Evolutionary conservation across 1,140 invertebrate genomes (phyloP).

Genomic region (Ylistrum balloti): DNA sequence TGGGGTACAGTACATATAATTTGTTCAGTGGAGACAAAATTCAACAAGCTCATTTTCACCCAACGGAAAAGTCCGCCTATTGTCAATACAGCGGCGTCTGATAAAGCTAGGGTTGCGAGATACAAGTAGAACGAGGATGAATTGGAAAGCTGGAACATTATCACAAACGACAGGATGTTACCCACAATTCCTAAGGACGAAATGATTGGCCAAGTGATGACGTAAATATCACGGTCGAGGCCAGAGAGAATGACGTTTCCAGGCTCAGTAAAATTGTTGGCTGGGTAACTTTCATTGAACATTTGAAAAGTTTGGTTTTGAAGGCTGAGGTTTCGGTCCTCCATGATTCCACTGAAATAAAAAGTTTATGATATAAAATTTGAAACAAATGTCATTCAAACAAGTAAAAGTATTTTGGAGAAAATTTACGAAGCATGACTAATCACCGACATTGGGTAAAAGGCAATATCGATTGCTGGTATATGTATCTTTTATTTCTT

Average conservation of each 20-base stretch:
- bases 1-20: not conserved
- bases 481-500: too few relatives aligned
- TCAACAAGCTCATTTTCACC: not conserved
- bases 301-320: not conserved
- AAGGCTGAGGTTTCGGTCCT: not conserved
- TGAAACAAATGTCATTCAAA: too few relatives aligned
- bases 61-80: not conserved
- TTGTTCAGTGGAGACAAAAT: not conserved
- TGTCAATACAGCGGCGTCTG: not conserved
- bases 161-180: not conserved
- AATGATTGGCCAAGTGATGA: not conserved
- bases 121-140: not conserved
- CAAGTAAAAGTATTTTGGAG: too few relatives aligned
- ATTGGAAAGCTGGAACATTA: not conserved
- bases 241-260: not conserved
- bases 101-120: not conserved
- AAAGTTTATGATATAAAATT: too few relatives aligned
- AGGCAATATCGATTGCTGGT: too few relatives aligned
- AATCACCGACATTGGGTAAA: too few relatives aligned
- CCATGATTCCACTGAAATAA: conserved; percentile 21
- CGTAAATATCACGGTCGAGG: not conserved
- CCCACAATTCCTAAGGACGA: not conserved
- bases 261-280: not conserved
- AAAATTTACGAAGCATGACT: too few relatives aligned
- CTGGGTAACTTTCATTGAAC: not conserved